Evolutionary conservation across 2,888 invertebrate genomes (phyloP).

Genomic region (Notocelia uddmanniana): DNA sequence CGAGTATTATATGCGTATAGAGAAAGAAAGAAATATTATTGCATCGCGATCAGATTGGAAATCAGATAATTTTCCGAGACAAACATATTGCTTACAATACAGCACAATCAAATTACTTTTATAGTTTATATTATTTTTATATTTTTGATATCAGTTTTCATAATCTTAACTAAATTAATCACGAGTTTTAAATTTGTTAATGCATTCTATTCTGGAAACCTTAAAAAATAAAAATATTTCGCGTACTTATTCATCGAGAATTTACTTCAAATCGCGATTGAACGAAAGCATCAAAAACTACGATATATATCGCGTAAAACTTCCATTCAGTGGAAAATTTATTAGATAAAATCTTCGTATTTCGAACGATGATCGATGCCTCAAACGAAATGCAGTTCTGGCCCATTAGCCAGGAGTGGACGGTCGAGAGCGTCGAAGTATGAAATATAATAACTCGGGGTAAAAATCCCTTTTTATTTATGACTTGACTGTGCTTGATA

Average conservation of each 20-base stretch:
- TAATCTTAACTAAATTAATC: too few relatives aligned
- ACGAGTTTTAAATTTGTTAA: too few relatives aligned
- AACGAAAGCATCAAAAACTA: background rate
- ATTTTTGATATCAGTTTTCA: too few relatives aligned
- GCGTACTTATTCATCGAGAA: background rate
- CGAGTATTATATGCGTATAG: too few relatives aligned
- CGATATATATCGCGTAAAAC: background rate
- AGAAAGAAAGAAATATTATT: too few relatives aligned
- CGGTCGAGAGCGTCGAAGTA: slow-evolving; percentile 9
- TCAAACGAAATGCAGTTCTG: slow-evolving; percentile 15
- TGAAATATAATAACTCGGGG: slow-evolving; percentile 24
- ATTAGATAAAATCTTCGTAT: slow-evolving; percentile 28
- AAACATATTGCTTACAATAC: too few relatives aligned
- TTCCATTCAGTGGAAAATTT: slow-evolving; percentile 14
- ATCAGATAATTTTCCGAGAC: too few relatives aligned
- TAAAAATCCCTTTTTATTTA: slow-evolving; percentile 27
- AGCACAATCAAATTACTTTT: too few relatives aligned
- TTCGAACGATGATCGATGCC: slow-evolving; percentile 19
- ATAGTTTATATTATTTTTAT: too few relatives aligned
- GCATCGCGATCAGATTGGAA: too few relatives aligned
- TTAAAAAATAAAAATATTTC: too few relatives aligned
- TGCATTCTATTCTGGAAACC: too few relatives aligned
- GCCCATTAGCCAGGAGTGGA: slow-evolving; percentile 21
- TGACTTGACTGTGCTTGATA: background rate
- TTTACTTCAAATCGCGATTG: background rate